Evolutionary conservation across 2,113 vertebrate species (phyloP), one percentile per base, ranked within the genome.

Genomic region (Serinus canaria): DNA sequence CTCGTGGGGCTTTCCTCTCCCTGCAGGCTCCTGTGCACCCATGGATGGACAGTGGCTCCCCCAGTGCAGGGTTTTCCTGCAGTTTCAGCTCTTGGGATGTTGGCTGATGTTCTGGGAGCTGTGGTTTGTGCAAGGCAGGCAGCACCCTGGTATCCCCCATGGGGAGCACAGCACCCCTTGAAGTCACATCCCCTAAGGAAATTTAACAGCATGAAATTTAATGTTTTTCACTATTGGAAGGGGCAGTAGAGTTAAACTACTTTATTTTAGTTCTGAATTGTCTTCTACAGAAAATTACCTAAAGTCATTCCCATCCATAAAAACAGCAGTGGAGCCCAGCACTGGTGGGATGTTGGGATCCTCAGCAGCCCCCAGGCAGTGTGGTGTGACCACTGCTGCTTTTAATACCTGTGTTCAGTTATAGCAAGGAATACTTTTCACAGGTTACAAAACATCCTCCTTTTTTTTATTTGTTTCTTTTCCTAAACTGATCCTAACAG

Each of bases 1-100:
- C 4, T 20, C 24, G 0, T 0, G 13, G 82, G 28, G 39, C 28
- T 23, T 46, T 14, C 6, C 23, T 25, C 14, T 49, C 44, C 13
- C 30, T 80, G 39, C 39, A 46, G 33, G 16, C 33, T 50, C 49
- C 47, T 47, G 25, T 8, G 17, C 30, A 15, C 16, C 56, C 24
- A 0, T 6, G 49, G 53, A 31, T 0, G 0, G 56, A 19, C 3
- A 3, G 39, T 3, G 23, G 59, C 27, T 83, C 58, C 18, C 44
- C 7, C 12, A 4, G 47, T 0, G 39, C 31, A 18, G 53, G 24
- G 58, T 5, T 76, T 44, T 44, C 50, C 7, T 11, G 28, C 52
- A 37, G 33, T 27, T 68, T 19, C 2, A 19, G 41, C 33, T 37
- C 12, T 50, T 0, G 0, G 43, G 44, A 10, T 31, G 20, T 3